Percentiles rank a stretch among this genome's conserved stretches.
phyloP scores from a whole-genome alignment of 2,888 invertebrate species.

The Thecophora atra region DNA sequence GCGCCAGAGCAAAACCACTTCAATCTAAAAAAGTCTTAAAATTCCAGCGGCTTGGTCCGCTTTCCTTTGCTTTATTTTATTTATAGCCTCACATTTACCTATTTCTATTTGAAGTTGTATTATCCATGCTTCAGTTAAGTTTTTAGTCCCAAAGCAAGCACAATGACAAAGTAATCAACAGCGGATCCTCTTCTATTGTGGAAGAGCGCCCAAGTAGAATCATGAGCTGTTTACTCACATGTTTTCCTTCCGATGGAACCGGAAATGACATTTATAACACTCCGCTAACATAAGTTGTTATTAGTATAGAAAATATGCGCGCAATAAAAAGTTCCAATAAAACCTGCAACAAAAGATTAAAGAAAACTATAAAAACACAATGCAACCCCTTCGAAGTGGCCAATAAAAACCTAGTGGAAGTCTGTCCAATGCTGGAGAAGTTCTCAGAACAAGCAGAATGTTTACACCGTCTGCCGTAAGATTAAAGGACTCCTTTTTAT shows the following conservation, averaged over 20 bases:
- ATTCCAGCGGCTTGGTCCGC: too few relatives aligned
- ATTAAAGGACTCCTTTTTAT: slow-evolving; percentile 7
- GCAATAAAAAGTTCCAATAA: not conserved
- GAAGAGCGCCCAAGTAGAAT: too few relatives aligned
- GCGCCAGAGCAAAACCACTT: too few relatives aligned
- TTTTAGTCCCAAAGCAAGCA: too few relatives aligned
- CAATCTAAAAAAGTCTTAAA: too few relatives aligned
- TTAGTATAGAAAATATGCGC: not conserved
- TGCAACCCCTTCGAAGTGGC: not conserved
- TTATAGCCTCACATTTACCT: not conserved
- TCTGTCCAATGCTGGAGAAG: not conserved
- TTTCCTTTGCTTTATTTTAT: too few relatives aligned
- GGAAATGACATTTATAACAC: slow-evolving; percentile 20
- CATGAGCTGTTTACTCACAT: not conserved
- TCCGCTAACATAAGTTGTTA: slow-evolving; percentile 15
- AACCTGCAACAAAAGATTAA: slow-evolving; percentile 1
- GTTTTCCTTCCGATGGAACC: not conserved
- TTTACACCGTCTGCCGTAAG: slow-evolving; percentile 2
- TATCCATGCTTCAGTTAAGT: too few relatives aligned
- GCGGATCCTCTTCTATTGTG: too few relatives aligned
- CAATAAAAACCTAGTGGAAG: not conserved
- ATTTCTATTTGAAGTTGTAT: too few relatives aligned
- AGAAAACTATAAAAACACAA: slow-evolving; percentile 13
- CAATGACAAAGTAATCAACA: too few relatives aligned
- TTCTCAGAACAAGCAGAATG: not conserved